These are phyloP conservation scores for Aurelia aurita complex sp. Pacific DNA, from an alignment of 30 jellyfish, hydroid and myxozoan species.

Conservation along the genomic window DNA sequence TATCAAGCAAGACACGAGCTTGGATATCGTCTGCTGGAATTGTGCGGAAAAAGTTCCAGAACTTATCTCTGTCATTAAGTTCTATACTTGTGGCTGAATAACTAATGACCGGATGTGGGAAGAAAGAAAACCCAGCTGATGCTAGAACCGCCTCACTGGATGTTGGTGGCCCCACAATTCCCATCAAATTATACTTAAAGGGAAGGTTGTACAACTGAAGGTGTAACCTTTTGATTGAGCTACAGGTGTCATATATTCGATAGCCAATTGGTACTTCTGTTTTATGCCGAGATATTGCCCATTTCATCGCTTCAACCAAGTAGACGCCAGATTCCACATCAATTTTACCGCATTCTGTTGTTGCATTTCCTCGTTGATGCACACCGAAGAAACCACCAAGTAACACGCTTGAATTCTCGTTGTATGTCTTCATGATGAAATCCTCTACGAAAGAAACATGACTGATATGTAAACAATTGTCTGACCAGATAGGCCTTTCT, in stretches of 20 bases:
- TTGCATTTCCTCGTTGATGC: too few relatives aligned
- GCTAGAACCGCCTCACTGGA: conserved; percentile 40
- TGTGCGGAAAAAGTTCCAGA: conserved; percentile 35
- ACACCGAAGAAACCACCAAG: too few relatives aligned
- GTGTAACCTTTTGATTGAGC: neutral
- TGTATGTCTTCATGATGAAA: too few relatives aligned
- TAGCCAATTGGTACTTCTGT: neutral
- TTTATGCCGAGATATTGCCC: neutral
- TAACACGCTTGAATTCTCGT: too few relatives aligned
- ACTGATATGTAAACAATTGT: too few relatives aligned
- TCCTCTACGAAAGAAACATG: too few relatives aligned
- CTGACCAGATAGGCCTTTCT: too few relatives aligned
- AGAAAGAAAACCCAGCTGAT: neutral
- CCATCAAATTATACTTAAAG: neutral
- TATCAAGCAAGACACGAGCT: conserved; percentile 17
- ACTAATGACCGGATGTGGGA: conserved; percentile 10
- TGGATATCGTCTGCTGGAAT: conserved; percentile 39
- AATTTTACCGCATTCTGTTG: too few relatives aligned
- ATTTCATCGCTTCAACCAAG: neutral
- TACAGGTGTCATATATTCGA: neutral
- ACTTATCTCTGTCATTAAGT: conserved; percentile 18
- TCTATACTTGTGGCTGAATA: conserved; percentile 36
- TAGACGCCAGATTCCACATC: neutral
- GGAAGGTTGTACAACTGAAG: neutral
- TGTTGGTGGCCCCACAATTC: conserved; percentile 50